Percentiles rank a stretch among this genome's conserved stretches.
phyloP scores from a whole-genome alignment of 2,113 vertebrate genomes.

The Microcebus ravelobensis region DNA sequence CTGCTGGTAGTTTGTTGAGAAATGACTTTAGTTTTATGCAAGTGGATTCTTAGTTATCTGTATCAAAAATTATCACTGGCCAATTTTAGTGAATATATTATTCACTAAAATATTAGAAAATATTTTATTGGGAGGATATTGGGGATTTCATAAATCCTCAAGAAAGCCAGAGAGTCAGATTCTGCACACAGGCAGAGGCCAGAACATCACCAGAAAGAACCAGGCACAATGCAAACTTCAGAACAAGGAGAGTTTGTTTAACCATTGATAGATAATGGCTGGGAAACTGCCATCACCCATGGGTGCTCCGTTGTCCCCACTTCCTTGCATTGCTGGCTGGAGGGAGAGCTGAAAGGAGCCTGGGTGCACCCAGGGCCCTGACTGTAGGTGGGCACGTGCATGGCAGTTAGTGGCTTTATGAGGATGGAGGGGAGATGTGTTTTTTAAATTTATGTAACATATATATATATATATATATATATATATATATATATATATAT shows the following conservation, averaged over 20 bases:
- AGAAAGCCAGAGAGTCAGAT: background rate
- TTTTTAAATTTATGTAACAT: background rate
- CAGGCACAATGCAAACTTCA: background rate
- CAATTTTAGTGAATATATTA: background rate
- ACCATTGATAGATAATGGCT: too few relatives aligned
- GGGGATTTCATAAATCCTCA: background rate
- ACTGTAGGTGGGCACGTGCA: rapidly evolving
- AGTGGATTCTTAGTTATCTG: background rate
- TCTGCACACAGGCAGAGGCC: background rate
- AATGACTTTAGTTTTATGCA: background rate
- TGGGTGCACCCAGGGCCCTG: rapidly evolving
- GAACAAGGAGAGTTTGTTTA: background rate
- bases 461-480: too few relatives aligned
- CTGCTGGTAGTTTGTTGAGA: too few relatives aligned
- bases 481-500: too few relatives aligned
- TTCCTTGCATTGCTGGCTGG: rapidly evolving
- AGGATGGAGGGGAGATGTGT: background rate
- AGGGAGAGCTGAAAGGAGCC: background rate
- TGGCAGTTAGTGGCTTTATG: background rate
- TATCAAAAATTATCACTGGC: background rate
- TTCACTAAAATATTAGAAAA: background rate
- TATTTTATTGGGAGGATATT: background rate
- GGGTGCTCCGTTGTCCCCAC: too few relatives aligned
- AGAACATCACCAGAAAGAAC: background rate
- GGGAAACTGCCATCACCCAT: too few relatives aligned